Percentiles rank a stretch among this genome's conserved stretches.
Conservation (phyloP, 2,797 vertebrate species). For the Microhierax caerulescens region DNA sequence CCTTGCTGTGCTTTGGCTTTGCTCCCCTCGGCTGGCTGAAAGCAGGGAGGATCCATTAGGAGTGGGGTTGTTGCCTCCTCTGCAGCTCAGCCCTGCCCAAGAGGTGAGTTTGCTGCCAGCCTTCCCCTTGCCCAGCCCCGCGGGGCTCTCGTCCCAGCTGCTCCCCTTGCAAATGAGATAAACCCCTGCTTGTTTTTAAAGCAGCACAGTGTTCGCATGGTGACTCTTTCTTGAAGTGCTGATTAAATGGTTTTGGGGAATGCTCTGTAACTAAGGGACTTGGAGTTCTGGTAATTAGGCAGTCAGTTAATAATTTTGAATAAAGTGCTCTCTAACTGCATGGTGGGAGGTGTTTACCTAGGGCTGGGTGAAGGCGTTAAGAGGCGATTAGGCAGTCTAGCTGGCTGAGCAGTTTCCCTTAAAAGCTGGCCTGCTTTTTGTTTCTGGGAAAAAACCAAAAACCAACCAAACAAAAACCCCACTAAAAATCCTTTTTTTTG, state of each 20-base stretch:
- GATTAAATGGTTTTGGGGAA: not conserved
- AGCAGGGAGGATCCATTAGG: not conserved
- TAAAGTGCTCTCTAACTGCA: not conserved
- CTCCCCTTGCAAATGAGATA: not conserved
- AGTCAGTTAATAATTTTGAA: not conserved
- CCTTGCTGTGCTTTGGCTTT: not conserved
- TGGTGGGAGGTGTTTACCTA: not conserved
- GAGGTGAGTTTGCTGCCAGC: not conserved
- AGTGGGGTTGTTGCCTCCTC: not conserved
- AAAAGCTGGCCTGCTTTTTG: not conserved
- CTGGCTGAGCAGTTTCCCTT: not conserved
- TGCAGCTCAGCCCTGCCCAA: not conserved
- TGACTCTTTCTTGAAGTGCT: not conserved
- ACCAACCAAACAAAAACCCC: not conserved
- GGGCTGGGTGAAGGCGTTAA: not conserved
- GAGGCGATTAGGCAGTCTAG: not conserved
- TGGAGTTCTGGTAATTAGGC: not conserved
- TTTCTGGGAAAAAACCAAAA: not conserved
- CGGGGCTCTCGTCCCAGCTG: not conserved
- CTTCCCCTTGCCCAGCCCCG: rapidly evolving
- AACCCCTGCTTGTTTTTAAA: not conserved
- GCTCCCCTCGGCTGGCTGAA: rapidly evolving
- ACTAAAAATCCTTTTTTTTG: not conserved
- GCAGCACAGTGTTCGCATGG: rapidly evolving
- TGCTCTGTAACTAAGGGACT: not conserved